phyloP scores from a whole-genome alignment of 2,888 invertebrate species.

The Teinopalpus imperialis region DNA sequence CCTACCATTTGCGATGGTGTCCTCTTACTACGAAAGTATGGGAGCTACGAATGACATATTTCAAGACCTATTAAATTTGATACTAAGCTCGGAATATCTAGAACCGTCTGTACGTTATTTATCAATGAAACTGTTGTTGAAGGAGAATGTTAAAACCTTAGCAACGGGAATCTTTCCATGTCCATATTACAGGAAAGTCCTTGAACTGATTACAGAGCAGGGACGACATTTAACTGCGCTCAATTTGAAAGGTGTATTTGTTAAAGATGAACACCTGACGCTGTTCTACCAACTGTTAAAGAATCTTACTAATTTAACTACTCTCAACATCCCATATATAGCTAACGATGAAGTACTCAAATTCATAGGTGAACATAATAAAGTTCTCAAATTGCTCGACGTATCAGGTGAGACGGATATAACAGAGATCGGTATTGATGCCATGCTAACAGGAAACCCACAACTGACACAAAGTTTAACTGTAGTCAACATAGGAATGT shows the following conservation, averaged over 20 bases:
- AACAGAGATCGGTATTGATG: conserved; percentile 84
- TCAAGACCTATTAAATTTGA: conserved; percentile 85
- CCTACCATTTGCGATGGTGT: conserved; percentile 82
- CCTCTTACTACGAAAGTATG: conserved; percentile 81
- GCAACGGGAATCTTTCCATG: conserved; percentile 87
- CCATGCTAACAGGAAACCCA: conserved; percentile 77
- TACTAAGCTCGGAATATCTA: conserved; percentile 84
- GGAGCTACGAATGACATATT: conserved; percentile 86
- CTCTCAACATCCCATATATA: conserved; percentile 85
- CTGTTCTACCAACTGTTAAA: conserved; percentile 83
- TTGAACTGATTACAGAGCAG: conserved; percentile 84
- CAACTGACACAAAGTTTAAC: conserved; percentile 78
- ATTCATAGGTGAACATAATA: conserved; percentile 79
- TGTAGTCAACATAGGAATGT: conserved; percentile 86
- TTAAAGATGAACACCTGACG: conserved; percentile 85
- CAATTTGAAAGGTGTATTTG: conserved; percentile 88
- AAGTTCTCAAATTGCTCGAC: conserved; percentile 82
- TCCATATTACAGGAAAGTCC: conserved; percentile 86
- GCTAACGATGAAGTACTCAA: conserved; percentile 86
- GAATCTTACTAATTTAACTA: conserved; percentile 82
- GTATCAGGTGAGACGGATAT: conserved; percentile 87
- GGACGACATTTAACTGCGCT: conserved; percentile 84
- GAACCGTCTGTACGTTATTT: conserved; percentile 86
- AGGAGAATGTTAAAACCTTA: conserved; percentile 84
- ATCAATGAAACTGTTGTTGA: conserved; percentile 84